Evolutionary conservation across 2,888 invertebrate species (phyloP).

Genomic region (Zootermopsis nevadensis): DNA sequence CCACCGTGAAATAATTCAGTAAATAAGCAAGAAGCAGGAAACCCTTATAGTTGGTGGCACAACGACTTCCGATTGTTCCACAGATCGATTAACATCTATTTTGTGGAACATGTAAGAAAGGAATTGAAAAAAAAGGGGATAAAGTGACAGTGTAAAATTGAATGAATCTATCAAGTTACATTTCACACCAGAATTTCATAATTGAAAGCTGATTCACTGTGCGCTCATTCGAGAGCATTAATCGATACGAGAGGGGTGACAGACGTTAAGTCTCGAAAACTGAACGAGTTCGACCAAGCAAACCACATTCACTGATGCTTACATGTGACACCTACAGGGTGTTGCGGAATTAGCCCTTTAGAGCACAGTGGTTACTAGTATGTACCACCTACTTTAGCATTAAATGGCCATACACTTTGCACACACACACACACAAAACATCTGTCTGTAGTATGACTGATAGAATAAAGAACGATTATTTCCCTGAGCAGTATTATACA

Average conservation of each 20-base stretch:
- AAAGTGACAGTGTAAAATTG: slow-evolving; percentile 14
- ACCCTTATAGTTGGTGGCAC: neutral
- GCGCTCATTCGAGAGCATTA: neutral
- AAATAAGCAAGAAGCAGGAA: too few relatives aligned
- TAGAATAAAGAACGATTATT: too few relatives aligned
- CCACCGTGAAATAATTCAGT: too few relatives aligned
- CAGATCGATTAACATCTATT: neutral
- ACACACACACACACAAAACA: too few relatives aligned
- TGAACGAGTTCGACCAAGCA: neutral
- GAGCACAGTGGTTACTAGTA: too few relatives aligned
- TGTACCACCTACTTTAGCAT: too few relatives aligned
- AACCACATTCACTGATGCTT: neutral
- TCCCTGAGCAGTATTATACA: too few relatives aligned
- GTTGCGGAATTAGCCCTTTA: neutral
- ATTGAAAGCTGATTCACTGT: slow-evolving; percentile 24
- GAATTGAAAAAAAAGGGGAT: neutral
- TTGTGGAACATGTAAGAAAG: neutral
- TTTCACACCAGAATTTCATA: slow-evolving; percentile 29
- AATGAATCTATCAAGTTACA: slow-evolving; percentile 23
- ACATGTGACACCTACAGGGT: neutral
- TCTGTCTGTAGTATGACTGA: too few relatives aligned
- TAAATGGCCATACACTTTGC: too few relatives aligned
- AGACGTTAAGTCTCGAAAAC: neutral
- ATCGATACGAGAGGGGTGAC: neutral
- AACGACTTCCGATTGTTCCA: neutral